Percentiles rank a stretch among this genome's conserved stretches.
Conservation (phyloP, 2,888 invertebrate species). For the Drosophila nr. medialis region DNA sequence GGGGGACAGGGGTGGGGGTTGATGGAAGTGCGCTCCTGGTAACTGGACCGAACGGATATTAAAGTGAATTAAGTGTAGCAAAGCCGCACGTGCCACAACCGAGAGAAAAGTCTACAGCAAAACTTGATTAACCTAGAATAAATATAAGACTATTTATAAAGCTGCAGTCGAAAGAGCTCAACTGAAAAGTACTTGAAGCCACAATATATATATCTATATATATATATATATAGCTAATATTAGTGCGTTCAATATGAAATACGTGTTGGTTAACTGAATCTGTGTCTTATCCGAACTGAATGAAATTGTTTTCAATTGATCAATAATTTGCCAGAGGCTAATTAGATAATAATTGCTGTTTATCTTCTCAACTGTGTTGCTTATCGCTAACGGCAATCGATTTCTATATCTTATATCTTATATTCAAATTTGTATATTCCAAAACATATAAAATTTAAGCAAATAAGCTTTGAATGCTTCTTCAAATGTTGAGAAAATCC, state of each 20-base stretch:
- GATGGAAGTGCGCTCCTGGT: constrained; percentile 31
- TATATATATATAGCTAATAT: neutral
- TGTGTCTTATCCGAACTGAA: neutral
- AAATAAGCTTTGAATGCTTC: neutral
- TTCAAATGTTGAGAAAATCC: neutral
- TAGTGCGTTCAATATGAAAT: neutral
- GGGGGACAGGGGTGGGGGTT: neutral
- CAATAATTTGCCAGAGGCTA: neutral
- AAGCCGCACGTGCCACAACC: constrained; percentile 27
- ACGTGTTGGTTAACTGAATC: neutral
- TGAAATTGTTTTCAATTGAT: neutral
- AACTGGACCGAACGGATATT: constrained; percentile 40
- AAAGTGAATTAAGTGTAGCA: constrained; percentile 68
- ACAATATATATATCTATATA: neutral
- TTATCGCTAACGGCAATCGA: neutral
- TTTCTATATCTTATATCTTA: neutral
- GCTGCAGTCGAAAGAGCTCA: neutral
- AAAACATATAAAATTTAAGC: neutral
- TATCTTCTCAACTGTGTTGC: neutral
- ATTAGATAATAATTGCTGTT: neutral
- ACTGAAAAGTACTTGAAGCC: neutral
- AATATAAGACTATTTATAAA: neutral
- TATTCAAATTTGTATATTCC: neutral
- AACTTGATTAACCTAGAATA: neutral
- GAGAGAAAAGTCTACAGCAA: neutral